phyloP scores from a whole-genome alignment of 2,113 vertebrate species.

The Chlorodrepanis virens region DNA sequence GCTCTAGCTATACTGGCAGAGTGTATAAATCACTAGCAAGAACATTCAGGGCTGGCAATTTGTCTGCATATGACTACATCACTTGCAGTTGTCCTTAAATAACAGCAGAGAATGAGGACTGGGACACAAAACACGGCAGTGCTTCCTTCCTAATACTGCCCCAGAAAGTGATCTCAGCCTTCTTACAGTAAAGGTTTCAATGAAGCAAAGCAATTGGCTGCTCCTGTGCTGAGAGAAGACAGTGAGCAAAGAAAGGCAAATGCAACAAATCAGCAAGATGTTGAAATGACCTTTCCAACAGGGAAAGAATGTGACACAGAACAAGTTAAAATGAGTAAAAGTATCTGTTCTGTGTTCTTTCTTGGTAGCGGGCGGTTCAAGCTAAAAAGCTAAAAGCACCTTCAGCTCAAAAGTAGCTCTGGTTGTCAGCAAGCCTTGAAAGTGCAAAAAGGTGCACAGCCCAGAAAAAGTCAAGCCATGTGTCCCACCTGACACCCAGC shows the following conservation, averaged over 20 bases:
- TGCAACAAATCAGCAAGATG: constrained; percentile 14
- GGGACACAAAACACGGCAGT: neutral
- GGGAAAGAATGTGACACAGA: neutral
- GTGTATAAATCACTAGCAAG: neutral
- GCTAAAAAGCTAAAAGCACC: neutral
- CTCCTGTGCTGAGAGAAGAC: neutral
- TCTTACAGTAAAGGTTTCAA: neutral
- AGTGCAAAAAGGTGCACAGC: neutral
- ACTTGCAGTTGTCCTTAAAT: neutral
- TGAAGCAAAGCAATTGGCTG: neutral
- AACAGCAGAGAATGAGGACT: neutral
- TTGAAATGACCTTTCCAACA: neutral
- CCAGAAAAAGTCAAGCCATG: rapidly evolving
- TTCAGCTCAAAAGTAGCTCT: neutral
- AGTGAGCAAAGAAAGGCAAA: neutral
- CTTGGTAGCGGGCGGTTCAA: neutral
- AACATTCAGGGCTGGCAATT: neutral
- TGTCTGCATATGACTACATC: neutral
- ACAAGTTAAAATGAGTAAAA: neutral
- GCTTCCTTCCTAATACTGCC: neutral
- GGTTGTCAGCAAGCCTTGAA: neutral
- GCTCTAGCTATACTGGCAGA: neutral
- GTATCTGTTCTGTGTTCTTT: neutral
- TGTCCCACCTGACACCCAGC: neutral
- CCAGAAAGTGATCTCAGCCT: neutral